Evolutionary conservation across 2,113 vertebrate genomes (phyloP).

Genomic region (Sinocyclocheilus grahami): DNA sequence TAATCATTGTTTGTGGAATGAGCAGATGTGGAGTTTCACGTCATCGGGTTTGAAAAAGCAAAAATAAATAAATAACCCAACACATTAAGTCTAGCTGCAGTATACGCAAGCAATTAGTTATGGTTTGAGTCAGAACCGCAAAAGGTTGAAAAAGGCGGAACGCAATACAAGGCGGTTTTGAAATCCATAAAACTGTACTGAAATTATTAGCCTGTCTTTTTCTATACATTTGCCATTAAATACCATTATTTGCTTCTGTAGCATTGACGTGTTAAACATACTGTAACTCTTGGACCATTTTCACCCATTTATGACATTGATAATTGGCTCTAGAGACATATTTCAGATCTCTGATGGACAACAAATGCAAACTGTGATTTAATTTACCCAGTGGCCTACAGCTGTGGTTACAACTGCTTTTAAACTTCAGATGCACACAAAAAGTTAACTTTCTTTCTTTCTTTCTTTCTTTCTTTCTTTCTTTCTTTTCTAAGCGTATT

Average conservation of each 20-base stretch:
- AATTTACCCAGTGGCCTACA: not conserved
- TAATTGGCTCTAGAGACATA: conserved; percentile 15
- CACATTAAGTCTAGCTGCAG: not conserved
- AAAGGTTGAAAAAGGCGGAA: conserved; percentile 4
- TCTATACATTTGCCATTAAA: conserved; percentile 20
- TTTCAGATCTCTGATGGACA: not conserved
- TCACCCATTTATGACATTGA: not conserved
- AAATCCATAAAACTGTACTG: not conserved
- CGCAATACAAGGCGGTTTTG: conserved; percentile 24
- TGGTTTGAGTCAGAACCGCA: conserved; percentile 27
- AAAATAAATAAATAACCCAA: conserved; percentile 3
- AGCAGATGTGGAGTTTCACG: conserved; percentile 48
- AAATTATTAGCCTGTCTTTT: conserved; percentile 29
- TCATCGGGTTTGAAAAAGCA: conserved; percentile 36
- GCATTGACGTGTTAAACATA: not conserved
- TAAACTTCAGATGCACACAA: not conserved
- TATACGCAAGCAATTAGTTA: conserved; percentile 28
- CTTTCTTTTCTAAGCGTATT: too few relatives aligned
- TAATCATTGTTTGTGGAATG: conserved; percentile 70
- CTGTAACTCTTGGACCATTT: not conserved
- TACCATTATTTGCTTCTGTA: not conserved
- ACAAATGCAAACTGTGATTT: not conserved
- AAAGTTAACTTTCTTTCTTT: not conserved
- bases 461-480: too few relatives aligned
- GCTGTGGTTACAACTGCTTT: not conserved